These are phyloP conservation scores for Dryobota labecula DNA, from an alignment of 2,888 invertebrate species.

Conservation along the genomic window DNA sequence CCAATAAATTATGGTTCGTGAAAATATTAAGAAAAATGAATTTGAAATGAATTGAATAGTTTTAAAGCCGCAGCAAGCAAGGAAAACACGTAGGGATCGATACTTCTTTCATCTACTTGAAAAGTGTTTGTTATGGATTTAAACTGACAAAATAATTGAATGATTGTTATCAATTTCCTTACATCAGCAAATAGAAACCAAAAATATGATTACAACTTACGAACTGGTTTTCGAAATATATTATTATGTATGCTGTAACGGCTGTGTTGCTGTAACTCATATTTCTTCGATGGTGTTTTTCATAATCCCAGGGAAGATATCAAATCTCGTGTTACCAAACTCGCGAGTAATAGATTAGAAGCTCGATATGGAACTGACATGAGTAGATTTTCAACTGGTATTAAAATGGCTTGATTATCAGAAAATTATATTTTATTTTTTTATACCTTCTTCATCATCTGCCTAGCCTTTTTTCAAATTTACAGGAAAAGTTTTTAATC, in stretches of 20 bases:
- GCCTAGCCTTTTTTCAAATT: too few species aligned
- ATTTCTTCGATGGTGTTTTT: conserved; percentile 12
- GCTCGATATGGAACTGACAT: conserved; percentile 10
- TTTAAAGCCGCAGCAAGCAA: too few species aligned
- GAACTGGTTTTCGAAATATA: conserved; percentile 8
- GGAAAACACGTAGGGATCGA: too few species aligned
- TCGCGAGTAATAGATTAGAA: conserved; percentile 22
- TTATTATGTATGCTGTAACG: neutral
- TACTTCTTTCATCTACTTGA: too few species aligned
- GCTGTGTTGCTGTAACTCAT: conserved; percentile 23
- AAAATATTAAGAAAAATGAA: neutral
- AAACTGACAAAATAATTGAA: too few species aligned
- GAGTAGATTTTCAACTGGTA: conserved; percentile 16
- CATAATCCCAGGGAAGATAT: conserved; percentile 24
- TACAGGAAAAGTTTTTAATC: too few species aligned
- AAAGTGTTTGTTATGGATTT: too few species aligned
- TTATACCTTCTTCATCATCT: neutral
- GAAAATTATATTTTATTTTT: neutral
- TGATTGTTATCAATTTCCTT: too few species aligned
- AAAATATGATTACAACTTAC: too few species aligned
- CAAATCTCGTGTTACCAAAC: conserved; percentile 31
- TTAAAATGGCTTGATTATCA: neutral
- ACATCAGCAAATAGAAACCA: too few species aligned
- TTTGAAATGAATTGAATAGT: too few species aligned
- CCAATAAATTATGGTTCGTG: neutral